Conservation (phyloP, 2,888 invertebrate species). For the Ochropleura leucogaster region DNA sequence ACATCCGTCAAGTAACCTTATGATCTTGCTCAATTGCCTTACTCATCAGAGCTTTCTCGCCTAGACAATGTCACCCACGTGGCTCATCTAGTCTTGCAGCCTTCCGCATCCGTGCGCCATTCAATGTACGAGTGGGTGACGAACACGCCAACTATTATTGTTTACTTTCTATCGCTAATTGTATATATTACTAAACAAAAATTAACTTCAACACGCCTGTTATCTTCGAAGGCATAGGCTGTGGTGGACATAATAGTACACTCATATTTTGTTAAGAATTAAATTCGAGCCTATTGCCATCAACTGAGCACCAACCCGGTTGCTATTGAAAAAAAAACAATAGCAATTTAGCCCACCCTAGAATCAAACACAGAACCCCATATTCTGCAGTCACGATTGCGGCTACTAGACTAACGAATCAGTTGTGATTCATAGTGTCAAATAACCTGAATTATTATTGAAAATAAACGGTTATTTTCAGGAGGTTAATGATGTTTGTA, state of each 20-base stretch:
- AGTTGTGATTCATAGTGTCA: constrained; percentile 68
- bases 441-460: constrained; percentile 18
- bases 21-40: constrained; percentile 63
- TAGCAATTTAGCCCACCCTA: no score
- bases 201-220: constrained; percentile 40
- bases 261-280: no score
- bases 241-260: no score
- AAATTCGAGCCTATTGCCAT: no score
- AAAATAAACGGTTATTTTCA: constrained; percentile 45
- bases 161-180: constrained; percentile 86
- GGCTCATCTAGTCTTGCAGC: constrained; percentile 80
- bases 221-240: no score
- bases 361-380: no score
- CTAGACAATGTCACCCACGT: constrained; percentile 80
- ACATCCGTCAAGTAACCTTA: constrained; percentile 41
- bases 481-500: constrained; percentile 13
- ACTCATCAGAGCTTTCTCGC: constrained; percentile 64
- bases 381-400: no score
- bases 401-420: no score
- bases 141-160: constrained; percentile 82
- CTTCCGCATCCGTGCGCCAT: constrained; percentile 78
- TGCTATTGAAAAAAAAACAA: no score
- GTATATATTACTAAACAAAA: constrained; percentile 74
- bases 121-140: constrained; percentile 82
- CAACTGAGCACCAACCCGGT: no score